Conservation (phyloP, 2,797 vertebrate species). For the Yasuhikotakia modesta region DNA sequence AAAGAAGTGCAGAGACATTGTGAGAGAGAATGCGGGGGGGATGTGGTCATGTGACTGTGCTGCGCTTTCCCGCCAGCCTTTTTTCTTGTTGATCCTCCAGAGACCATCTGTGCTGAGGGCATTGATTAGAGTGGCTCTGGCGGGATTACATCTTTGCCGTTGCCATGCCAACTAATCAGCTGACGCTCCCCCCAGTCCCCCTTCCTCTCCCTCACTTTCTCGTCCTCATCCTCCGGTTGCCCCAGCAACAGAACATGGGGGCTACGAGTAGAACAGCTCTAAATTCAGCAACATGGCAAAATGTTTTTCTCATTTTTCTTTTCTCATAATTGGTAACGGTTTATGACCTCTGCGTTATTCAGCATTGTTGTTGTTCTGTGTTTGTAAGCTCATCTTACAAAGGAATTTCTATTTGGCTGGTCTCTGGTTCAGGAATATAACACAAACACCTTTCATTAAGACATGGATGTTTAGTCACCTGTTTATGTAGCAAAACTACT, state of each 20-base stretch:
- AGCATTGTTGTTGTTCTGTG: constrained; percentile 32
- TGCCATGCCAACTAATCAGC: constrained; percentile 99
- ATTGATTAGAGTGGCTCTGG: constrained; percentile 99
- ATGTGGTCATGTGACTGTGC: constrained; percentile 72
- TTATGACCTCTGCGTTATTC: constrained; percentile 79
- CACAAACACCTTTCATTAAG: constrained; percentile 20
- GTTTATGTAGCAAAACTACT: neutral
- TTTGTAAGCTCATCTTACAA: constrained; percentile 23
- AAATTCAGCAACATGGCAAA: constrained; percentile 94
- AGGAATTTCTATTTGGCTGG: constrained; percentile 10
- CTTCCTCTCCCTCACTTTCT: constrained; percentile 34
- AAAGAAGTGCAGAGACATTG: constrained; percentile 58
- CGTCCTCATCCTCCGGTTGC: constrained; percentile 80
- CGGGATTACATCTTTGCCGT: constrained; percentile 99
- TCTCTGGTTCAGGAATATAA: constrained; percentile 15
- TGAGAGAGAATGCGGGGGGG: constrained; percentile 72
- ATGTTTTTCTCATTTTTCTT: constrained; percentile 74
- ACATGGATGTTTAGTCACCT: constrained; percentile 7
- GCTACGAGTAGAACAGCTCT: constrained; percentile 83
- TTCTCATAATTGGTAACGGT: constrained; percentile 87
- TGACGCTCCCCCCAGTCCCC: constrained; percentile 78
- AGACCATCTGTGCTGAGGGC: constrained; percentile 99
- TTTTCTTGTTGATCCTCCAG: constrained; percentile 99
- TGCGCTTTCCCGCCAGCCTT: constrained; percentile 89
- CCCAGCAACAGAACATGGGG: constrained; percentile 94